A percentile compares a stretch with the other conserved stretches of the same genome.
These are phyloP conservation scores for Xestia ashworthii DNA, from an alignment of 2,888 invertebrate genomes.

Conservation along the genomic window DNA sequence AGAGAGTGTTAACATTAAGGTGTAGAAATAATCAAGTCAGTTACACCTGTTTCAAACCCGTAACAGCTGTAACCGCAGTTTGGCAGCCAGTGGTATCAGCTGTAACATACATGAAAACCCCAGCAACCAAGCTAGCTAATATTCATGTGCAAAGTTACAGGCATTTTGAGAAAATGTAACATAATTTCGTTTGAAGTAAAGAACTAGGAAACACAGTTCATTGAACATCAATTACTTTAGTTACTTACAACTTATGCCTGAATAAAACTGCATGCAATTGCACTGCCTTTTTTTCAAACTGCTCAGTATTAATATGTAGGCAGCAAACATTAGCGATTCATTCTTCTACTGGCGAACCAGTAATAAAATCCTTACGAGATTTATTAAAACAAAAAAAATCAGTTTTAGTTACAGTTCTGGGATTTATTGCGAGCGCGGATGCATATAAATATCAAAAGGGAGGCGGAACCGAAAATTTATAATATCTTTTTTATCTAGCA, in stretches of 20 bases:
- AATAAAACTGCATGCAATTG: conserved; percentile 2
- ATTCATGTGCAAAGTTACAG: background rate
- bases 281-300: conserved; percentile 15
- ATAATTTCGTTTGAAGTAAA: background rate
- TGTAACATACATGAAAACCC: conserved; percentile 5
- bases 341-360: conserved; percentile 18
- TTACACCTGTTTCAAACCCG: conserved; percentile 39
- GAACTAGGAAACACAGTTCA: background rate
- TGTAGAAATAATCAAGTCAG: conserved; percentile 31
- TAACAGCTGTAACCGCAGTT: conserved; percentile 41
- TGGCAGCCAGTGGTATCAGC: conserved; percentile 23
- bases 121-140: background rate
- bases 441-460: conserved; percentile 78
- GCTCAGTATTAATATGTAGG: background rate
- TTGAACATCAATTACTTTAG: conserved; percentile 11
- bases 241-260: conserved; percentile 5
- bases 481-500: conserved; percentile 79
- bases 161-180: background rate
- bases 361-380: conserved; percentile 46
- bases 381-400: conserved; percentile 37
- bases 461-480: conserved; percentile 74
- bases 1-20: conserved; percentile 12
- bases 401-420: conserved; percentile 63
- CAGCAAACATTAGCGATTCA: conserved; percentile 16
- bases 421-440: conserved; percentile 77